phyloP scores from a whole-genome alignment of 1,140 invertebrate species.

The Caenorhabditis briggsae region DNA sequence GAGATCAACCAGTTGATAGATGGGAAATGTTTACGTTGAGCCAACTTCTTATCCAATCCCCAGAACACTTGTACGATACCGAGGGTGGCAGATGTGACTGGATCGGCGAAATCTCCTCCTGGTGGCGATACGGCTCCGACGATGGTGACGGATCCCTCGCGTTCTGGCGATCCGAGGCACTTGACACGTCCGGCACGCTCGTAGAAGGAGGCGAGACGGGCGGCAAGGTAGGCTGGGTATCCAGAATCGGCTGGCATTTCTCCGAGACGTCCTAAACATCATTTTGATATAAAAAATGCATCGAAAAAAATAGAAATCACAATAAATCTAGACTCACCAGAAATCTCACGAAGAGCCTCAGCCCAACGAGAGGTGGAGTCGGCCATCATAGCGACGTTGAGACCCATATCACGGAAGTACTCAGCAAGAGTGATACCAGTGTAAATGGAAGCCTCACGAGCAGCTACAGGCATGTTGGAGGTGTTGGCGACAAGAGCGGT shows the following conservation, averaged over 20 bases:
- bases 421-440: conserved; percentile 83
- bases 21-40: conserved; percentile 99
- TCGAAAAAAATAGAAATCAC: too few relatives aligned
- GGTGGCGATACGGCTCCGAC: conserved; percentile 99
- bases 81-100: conserved; percentile 97
- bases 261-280: conserved; percentile 85
- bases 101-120: conserved; percentile 99
- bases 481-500: conserved; percentile 99
- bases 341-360: conserved; percentile 99
- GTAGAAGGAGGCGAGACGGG: conserved; percentile 97
- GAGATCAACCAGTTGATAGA: conserved; percentile 99
- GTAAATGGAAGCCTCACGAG: conserved; percentile 99
- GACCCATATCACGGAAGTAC: conserved; percentile 90
- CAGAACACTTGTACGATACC: conserved; percentile 99
- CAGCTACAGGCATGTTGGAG: conserved; percentile 99
- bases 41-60: conserved; percentile 99
- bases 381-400: conserved; percentile 99
- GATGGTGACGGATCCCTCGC: conserved; percentile 98
- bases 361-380: conserved; percentile 99
- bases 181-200: conserved; percentile 96
- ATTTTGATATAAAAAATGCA: neutral
- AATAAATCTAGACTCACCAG: too few relatives aligned
- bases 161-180: conserved; percentile 95
- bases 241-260: conserved; percentile 98
- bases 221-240: conserved; percentile 98